Evolutionary conservation across 2,113 vertebrate genomes (phyloP).

Genomic region (Nyctereutes procyonoides): DNA sequence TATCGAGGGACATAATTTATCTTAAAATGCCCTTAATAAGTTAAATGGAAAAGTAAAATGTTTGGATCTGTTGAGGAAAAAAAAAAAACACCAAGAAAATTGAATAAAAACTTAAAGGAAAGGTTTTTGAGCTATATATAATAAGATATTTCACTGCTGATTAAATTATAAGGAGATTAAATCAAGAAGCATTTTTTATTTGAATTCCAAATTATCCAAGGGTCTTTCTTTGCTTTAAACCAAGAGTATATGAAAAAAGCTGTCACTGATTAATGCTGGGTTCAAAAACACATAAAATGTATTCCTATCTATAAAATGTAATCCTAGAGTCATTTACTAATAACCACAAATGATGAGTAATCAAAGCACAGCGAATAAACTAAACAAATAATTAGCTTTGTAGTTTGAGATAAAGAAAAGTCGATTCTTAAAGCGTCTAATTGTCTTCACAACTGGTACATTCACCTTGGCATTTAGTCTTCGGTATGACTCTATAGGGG

Average conservation of each 20-base stretch:
- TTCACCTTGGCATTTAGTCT: neutral
- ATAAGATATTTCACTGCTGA: neutral
- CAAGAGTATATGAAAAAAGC: neutral
- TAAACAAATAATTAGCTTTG: slow-evolving; percentile 3
- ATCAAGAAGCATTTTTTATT: neutral
- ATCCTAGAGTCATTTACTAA: neutral
- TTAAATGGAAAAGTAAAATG: slow-evolving; percentile 11
- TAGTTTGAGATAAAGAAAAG: neutral
- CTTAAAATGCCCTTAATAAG: neutral
- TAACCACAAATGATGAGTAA: neutral
- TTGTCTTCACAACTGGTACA: neutral
- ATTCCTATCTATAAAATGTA: neutral
- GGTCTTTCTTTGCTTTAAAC: neutral
- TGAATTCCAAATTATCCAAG: neutral
- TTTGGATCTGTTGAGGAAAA: neutral
- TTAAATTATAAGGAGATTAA: neutral
- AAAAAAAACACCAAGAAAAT: neutral
- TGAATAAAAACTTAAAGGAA: neutral
- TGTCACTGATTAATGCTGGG: neutral
- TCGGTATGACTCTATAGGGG: neutral
- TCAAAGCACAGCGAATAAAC: neutral
- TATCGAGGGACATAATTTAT: neutral
- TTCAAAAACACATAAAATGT: neutral
- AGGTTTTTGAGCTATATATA: neutral
- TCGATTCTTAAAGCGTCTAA: neutral